Percentiles rank a stretch among this genome's conserved stretches.
phyloP scores from a whole-genome alignment of 2,888 invertebrate genomes.

The Panzeria rudis region DNA sequence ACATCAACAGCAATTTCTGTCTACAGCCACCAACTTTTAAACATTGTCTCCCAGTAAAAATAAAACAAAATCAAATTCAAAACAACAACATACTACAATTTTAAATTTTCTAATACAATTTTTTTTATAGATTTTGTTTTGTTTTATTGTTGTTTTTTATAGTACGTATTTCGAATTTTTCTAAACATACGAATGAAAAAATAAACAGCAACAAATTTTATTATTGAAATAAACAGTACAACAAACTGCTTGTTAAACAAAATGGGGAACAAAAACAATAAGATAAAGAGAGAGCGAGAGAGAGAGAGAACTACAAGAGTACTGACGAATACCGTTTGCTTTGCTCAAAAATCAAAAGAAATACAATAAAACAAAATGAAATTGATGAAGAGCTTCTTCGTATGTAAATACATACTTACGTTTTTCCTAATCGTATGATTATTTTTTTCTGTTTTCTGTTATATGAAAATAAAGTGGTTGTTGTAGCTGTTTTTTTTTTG shows the following conservation, averaged over 20 bases:
- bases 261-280: not conserved
- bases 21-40: slow-evolving; percentile 59
- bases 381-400: not conserved
- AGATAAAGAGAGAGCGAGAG: not conserved
- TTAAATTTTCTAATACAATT: slow-evolving; percentile 65
- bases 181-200: slow-evolving; percentile 51
- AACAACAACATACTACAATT: slow-evolving; percentile 68
- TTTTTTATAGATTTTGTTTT: slow-evolving; percentile 27
- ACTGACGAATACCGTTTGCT: slow-evolving; percentile 2
- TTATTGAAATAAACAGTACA: slow-evolving; percentile 33
- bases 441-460: slow-evolving; percentile 1
- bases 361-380: not conserved
- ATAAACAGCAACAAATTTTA: slow-evolving; percentile 35
- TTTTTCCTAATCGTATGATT: slow-evolving; percentile 20
- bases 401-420: not conserved
- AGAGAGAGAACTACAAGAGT: not conserved
- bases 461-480: slow-evolving; percentile 7
- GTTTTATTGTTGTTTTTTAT: slow-evolving; percentile 43
- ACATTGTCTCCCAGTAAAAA: slow-evolving; percentile 67
- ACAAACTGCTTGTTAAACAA: slow-evolving; percentile 21
- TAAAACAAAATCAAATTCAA: slow-evolving; percentile 73
- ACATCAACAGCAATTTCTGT: slow-evolving; percentile 17
- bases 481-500: slow-evolving; percentile 28
- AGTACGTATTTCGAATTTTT: slow-evolving; percentile 65
- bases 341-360: slow-evolving; percentile 8